Base-by-base conservation (phyloP, 2,797 vertebrate genomes). In the Dendrocincla tyrannina region DNA sequence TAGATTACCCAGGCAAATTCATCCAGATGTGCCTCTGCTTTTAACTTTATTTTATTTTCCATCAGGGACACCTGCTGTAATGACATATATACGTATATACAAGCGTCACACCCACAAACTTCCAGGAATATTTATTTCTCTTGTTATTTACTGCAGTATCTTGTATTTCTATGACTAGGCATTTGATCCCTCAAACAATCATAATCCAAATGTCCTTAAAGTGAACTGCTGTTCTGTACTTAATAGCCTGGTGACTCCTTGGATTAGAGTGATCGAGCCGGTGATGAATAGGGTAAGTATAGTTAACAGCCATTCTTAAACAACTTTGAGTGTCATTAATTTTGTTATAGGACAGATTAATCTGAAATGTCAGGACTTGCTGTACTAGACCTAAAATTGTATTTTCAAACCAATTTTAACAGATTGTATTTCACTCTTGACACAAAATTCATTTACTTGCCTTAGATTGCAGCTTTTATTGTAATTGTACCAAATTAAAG, bases 361-460 rank as follows among this genome's bases (percentile, higher is more conserved):
- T 97, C 97, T 97, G 97, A 97, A 96, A 94, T 97, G 97, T 97
- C 97, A 97, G 96, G 97, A 97, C 97, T 97, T 96, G 95, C 97
- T 97, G 96, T 97, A 97, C 97, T 95, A 97, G 97, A 95, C 95
- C 96, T 97, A 97, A 97, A 97, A 97, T 97, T 97, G 97, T 97
- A 97, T 97, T 97, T 97, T 97, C 95, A 97, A 97, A 97, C 97
- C 97, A 97, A 96, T 97, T 97, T 97, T 97, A 97, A 96, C 96
- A 96, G 97, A 97, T 97, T 97, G 97, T 97, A 97, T 97, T 97
- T 97, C 97, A 97, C 97, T 97, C 96, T 96, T 97, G 96, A 97
- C 96, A 97, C 96, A 97, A 97, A 97, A 97, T 96, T 97, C 95
- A 97, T 97, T 97, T 97, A 70, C 86, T 92, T 0, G 60, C 93